A percentile compares a stretch with the other conserved stretches of the same genome.
Conservation (phyloP, 2,888 invertebrate species). For the Temnothorax rugatulus region DNA sequence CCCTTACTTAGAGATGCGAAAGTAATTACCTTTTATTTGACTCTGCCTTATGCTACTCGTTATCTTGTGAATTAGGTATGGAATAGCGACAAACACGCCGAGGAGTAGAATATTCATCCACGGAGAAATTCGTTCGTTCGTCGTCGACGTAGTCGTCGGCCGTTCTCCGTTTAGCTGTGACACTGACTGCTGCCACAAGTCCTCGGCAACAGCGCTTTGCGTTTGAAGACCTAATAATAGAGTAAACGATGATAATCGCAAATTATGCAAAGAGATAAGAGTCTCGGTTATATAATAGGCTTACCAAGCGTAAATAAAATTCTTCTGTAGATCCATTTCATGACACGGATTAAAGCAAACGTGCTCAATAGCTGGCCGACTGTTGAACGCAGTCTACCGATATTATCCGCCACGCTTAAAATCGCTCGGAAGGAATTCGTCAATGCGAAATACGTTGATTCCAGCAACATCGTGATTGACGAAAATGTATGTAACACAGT, state of each 20-base stretch:
- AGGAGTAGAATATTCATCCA: constrained; percentile 98
- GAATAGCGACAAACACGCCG: constrained; percentile 95
- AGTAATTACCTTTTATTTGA: constrained; percentile 76
- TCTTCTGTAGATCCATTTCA: constrained; percentile 93
- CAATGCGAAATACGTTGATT: constrained; percentile 98
- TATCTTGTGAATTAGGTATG: constrained; percentile 90
- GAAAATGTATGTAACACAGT: constrained; percentile 96
- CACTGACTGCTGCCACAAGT: constrained; percentile 83
- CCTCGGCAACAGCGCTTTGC: constrained; percentile 81
- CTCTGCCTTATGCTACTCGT: constrained; percentile 75
- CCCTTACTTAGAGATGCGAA: not conserved
- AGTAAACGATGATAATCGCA: constrained; percentile 14
- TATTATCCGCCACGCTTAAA: constrained; percentile 98
- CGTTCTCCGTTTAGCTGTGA: constrained; percentile 82
- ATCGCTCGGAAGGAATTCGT: constrained; percentile 98
- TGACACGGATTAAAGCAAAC: constrained; percentile 92
- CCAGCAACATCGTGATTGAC: constrained; percentile 98
- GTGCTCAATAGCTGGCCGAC: constrained; percentile 96
- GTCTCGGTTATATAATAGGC: constrained; percentile 35
- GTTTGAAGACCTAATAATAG: constrained; percentile 73
- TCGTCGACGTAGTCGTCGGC: not conserved
- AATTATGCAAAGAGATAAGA: not conserved
- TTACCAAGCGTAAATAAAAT: constrained; percentile 90
- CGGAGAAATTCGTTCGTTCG: constrained; percentile 87
- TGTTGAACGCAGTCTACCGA: constrained; percentile 93